Evolutionary conservation across 2,797 vertebrate genomes (phyloP), one percentile per base, ranked within the genome.

Genomic region (Pitangus sulphuratus): DNA sequence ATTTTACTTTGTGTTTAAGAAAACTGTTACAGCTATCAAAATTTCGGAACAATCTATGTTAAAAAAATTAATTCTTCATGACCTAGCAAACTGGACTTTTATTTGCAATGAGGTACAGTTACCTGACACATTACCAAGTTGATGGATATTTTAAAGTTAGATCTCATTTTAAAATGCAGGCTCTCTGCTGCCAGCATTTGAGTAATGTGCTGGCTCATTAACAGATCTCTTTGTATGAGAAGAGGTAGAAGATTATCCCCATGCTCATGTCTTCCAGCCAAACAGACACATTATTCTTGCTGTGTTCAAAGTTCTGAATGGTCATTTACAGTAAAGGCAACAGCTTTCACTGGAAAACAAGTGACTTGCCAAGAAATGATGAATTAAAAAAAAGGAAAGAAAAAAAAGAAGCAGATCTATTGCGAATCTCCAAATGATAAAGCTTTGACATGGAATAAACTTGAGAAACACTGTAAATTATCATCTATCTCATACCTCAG

Each of bases 251-350:
- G 81, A 96, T 96, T 95, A 95, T 93, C 91, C 93, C 94, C 69
- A 95, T 93, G 66, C 94, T 94, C 96, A 88, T 12, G 24, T 90
- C 79, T 95, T 88, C 62, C 54, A 96, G 91, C 85, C 95, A 97
- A 96, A 94, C n/a, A 96, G 94, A 95, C 87, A 93, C 89, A 93
- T 95, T 94, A 92, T 95, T 96, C 89, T 96, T 92, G 72, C 21
- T 47, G 72, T 81, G 72, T 69, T 89, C 87, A 88, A 96, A 96
- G 89, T 95, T 94, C 89, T 95, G 93, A 95, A 86, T 97, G 95
- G 92, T 97, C 95, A 95, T 96, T 93, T 97, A 96, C 95, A 96
- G 95, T 94, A 96, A 97, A 94, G 42, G 79, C 87, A 96, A 94
- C 70, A 93, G 93, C 69, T 95, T 92, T 93, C 91, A 72, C 65